Evolutionary conservation across 2,888 invertebrate genomes (phyloP).

Genomic region (Ornithoptera priamus): DNA sequence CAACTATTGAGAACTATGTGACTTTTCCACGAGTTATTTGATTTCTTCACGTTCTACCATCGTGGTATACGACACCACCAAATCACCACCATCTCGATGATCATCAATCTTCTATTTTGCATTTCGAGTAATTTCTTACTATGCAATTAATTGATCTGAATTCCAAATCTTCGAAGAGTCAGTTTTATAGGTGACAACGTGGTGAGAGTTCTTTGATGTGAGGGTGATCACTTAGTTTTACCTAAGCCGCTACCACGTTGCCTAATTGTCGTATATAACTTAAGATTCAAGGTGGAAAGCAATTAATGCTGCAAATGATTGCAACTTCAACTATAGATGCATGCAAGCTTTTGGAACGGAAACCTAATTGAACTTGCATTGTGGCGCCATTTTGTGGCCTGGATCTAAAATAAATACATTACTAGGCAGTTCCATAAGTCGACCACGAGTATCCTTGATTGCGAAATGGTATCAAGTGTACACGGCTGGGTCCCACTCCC

Average conservation of each 20-base stretch:
- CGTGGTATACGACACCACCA: too few species aligned
- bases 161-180: too few species aligned
- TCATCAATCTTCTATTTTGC: too few species aligned
- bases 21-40: too few species aligned
- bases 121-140: too few species aligned
- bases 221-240: too few species aligned
- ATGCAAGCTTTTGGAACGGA: background rate
- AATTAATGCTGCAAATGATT: background rate
- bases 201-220: too few species aligned
- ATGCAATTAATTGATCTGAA: too few species aligned
- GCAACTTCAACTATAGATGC: background rate
- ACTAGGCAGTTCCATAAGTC: slow-evolving; percentile 32
- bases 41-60: too few species aligned
- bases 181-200: too few species aligned
- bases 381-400: slow-evolving; percentile 24
- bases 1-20: too few species aligned
- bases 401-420: slow-evolving; percentile 40
- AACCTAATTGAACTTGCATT: slow-evolving; percentile 17
- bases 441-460: slow-evolving; percentile 55
- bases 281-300: background rate
- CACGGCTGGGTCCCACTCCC: slow-evolving; percentile 36
- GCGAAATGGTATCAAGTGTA: slow-evolving; percentile 67
- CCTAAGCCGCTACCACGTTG: background rate
- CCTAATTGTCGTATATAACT: background rate
- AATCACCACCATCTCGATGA: too few species aligned